Conservation (phyloP, 2,888 invertebrate species). For the Oeneis ivallda region DNA sequence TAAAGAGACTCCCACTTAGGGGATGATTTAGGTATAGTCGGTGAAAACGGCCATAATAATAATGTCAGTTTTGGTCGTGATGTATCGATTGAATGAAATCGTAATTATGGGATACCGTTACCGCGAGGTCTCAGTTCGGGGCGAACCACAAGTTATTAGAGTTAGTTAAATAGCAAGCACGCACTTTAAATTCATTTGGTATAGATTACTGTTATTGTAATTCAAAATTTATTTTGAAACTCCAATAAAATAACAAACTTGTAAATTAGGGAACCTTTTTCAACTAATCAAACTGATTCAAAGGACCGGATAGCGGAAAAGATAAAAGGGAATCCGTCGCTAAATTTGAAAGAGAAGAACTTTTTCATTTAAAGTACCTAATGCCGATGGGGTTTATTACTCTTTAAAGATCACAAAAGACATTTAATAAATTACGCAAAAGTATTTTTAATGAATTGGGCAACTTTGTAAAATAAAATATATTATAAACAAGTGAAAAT, state of each 20-base stretch:
- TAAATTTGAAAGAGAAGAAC: slow-evolving; percentile 1
- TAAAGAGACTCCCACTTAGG: too few species aligned
- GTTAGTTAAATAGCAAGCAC: too few species aligned
- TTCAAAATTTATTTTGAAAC: not conserved
- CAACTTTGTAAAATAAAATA: not conserved
- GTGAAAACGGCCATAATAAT: too few species aligned
- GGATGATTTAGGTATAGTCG: too few species aligned
- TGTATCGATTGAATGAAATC: too few species aligned
- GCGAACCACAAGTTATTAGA: too few species aligned
- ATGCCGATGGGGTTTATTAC: slow-evolving; percentile 4
- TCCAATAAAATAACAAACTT: slow-evolving; percentile 1
- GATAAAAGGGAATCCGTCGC: slow-evolving; percentile 5
- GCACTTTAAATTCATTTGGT: too few species aligned
- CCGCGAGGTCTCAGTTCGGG: too few species aligned
- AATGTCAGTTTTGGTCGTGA: too few species aligned
- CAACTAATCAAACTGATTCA: slow-evolving; percentile 8
- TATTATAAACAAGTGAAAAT: too few species aligned
- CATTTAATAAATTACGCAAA: not conserved
- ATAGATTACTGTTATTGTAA: not conserved
- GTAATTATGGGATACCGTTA: too few species aligned
- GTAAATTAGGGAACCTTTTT: slow-evolving; percentile 4
- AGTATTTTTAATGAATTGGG: not conserved
- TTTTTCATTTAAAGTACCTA: slow-evolving; percentile 10
- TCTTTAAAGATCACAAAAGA: slow-evolving; percentile 4
- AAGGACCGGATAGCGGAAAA: slow-evolving; percentile 9